Evolutionary conservation across 2,888 invertebrate species (phyloP).

Genomic region (Lottia scabra): DNA sequence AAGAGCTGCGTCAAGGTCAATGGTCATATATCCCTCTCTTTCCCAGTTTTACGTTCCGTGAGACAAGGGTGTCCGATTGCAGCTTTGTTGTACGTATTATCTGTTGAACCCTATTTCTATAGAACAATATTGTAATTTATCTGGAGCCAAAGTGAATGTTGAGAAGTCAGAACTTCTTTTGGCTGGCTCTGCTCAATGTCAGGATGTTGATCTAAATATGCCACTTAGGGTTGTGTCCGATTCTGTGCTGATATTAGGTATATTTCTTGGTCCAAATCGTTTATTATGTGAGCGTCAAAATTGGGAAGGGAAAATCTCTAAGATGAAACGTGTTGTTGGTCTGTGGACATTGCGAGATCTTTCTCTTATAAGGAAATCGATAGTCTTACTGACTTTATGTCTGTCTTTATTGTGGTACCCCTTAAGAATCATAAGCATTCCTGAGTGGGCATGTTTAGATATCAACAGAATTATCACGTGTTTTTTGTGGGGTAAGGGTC

Average conservation of each 20-base stretch:
- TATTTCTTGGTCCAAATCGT: not conserved
- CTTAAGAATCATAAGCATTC: not conserved
- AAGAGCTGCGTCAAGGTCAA: constrained; percentile 36
- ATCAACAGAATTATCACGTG: not conserved
- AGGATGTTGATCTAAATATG: not conserved
- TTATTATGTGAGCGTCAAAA: not conserved
- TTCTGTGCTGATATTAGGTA: not conserved
- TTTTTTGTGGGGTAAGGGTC: not conserved
- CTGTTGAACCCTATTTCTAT: not conserved
- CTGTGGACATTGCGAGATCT: not conserved
- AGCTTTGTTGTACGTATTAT: not conserved
- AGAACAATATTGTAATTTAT: not conserved
- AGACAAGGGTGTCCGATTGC: not conserved
- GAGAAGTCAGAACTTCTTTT: not conserved
- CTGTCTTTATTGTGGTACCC: not conserved
- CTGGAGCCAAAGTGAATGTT: not conserved
- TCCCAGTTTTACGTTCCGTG: not conserved
- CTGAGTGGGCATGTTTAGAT: not conserved
- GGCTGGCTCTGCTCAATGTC: not conserved
- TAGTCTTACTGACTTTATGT: not conserved
- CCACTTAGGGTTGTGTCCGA: not conserved
- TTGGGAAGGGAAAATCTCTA: not conserved
- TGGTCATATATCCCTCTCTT: constrained; percentile 28
- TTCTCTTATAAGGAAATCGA: not conserved
- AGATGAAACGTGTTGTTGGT: not conserved